Evolutionary conservation across 2,113 vertebrate genomes (phyloP).

Genomic region (Vulpes ferrilata): DNA sequence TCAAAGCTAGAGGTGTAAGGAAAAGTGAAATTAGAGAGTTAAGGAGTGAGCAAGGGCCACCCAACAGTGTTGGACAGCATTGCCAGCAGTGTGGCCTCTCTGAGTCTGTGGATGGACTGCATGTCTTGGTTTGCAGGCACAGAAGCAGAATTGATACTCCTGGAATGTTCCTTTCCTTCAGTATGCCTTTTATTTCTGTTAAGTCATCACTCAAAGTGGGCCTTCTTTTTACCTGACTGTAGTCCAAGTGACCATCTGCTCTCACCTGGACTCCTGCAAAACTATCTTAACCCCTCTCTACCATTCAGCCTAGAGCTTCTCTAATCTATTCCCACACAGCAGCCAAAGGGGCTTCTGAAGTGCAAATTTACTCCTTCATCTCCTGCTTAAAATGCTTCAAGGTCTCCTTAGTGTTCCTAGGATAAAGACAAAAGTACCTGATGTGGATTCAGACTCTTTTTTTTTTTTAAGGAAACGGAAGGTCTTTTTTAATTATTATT

Average conservation of each 20-base stretch:
- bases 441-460: background rate
- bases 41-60: background rate
- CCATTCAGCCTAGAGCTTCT: background rate
- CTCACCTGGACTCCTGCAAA: background rate
- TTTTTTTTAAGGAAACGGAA: too few species aligned
- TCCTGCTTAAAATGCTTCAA: background rate
- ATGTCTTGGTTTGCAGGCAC: background rate
- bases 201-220: background rate
- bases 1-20: background rate
- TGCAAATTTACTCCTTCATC: background rate
- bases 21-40: background rate
- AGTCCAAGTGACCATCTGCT: background rate
- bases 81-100: background rate
- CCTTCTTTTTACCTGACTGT: background rate
- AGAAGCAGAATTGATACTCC: background rate
- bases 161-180: background rate
- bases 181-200: background rate
- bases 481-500: too few species aligned
- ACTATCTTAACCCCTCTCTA: background rate
- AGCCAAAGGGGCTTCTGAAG: background rate
- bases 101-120: background rate
- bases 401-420: background rate
- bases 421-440: conserved; percentile 1
- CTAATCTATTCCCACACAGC: background rate
- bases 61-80: too few species aligned